These are phyloP conservation scores for Drosophila cardini DNA, from an alignment of 1,140 invertebrate species.

Conservation along the genomic window DNA sequence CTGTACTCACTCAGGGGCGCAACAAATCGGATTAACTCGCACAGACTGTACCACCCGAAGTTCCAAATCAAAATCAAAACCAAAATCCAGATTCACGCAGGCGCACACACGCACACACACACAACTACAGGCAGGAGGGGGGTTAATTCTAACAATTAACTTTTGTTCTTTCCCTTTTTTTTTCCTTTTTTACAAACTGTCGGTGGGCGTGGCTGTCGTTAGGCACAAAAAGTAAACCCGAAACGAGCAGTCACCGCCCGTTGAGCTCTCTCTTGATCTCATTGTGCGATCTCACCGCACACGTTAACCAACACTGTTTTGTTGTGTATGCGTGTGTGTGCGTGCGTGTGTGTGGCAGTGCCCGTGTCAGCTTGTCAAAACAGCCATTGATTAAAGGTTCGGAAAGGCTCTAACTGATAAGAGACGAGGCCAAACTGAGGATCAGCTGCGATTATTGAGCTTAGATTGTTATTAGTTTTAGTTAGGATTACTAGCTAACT, in stretches of 20 bases:
- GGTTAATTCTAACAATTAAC: slow-evolving; percentile 74
- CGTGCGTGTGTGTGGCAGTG: slow-evolving; percentile 31
- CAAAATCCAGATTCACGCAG: slow-evolving; percentile 59
- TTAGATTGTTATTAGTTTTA: slow-evolving; percentile 18
- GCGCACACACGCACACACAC: slow-evolving; percentile 58
- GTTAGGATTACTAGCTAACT: slow-evolving; percentile 4
- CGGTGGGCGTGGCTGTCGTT: slow-evolving; percentile 39
- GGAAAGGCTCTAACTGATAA: slow-evolving; percentile 7
- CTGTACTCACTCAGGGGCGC: slow-evolving; percentile 51
- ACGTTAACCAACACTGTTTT: slow-evolving; percentile 64
- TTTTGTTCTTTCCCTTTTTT: slow-evolving; percentile 60
- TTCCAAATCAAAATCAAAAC: neutral
- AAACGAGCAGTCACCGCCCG: slow-evolving; percentile 42
- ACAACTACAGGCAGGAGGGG: slow-evolving; percentile 29
- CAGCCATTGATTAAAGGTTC: slow-evolving; percentile 42
- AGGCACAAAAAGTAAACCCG: slow-evolving; percentile 27
- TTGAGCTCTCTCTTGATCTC: slow-evolving; percentile 20
- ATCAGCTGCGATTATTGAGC: slow-evolving; percentile 32
- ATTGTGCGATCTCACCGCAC: slow-evolving; percentile 6
- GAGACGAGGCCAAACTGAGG: slow-evolving; percentile 18
- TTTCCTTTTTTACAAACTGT: neutral
- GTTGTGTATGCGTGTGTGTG: neutral
- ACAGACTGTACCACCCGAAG: slow-evolving; percentile 66
- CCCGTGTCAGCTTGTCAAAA: slow-evolving; percentile 66
- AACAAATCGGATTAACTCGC: slow-evolving; percentile 78